Percentiles rank a stretch among this genome's conserved stretches.
Evolutionary conservation across 2,797 vertebrate species (phyloP).

Genomic region (Enteromius treurensis): DNA sequence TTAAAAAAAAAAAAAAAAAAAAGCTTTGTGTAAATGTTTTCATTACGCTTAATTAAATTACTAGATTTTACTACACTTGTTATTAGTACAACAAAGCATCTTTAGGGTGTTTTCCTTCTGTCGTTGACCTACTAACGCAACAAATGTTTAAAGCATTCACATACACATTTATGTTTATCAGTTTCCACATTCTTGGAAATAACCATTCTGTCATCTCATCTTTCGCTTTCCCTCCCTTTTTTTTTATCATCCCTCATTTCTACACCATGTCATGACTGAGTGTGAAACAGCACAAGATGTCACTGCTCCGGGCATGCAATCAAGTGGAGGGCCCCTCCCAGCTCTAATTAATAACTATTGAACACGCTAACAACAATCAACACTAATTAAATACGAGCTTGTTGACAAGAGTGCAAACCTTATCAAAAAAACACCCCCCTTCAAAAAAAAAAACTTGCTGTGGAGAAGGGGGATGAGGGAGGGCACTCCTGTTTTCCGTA

Average conservation of each 20-base stretch:
- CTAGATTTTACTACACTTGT: background rate
- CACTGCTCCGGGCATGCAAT: slow-evolving; percentile 79
- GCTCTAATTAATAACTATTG: slow-evolving; percentile 90
- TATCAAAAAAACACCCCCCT: slow-evolving; percentile 72
- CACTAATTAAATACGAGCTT: slow-evolving; percentile 93
- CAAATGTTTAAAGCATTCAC: background rate
- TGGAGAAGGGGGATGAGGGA: slow-evolving; percentile 53
- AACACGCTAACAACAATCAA: slow-evolving; percentile 90
- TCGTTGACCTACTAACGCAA: background rate
- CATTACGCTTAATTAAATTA: background rate
- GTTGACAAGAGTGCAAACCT: slow-evolving; percentile 86
- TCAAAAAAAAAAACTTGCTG: slow-evolving; percentile 62
- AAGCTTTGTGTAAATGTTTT: background rate
- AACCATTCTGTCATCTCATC: background rate
- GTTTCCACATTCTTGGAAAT: background rate
- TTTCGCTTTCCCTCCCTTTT: slow-evolving; percentile 17
- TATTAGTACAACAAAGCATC: background rate
- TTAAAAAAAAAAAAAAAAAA: background rate
- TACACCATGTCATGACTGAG: slow-evolving; percentile 70
- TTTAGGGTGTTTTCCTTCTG: background rate
- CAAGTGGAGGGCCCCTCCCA: slow-evolving; percentile 80
- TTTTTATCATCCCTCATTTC: slow-evolving; percentile 45
- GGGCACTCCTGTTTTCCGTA: slow-evolving; percentile 82
- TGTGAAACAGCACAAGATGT: slow-evolving; percentile 72
- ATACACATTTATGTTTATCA: background rate